Conservation (phyloP, 2,888 invertebrate species). For the Noctua janthina region DNA sequence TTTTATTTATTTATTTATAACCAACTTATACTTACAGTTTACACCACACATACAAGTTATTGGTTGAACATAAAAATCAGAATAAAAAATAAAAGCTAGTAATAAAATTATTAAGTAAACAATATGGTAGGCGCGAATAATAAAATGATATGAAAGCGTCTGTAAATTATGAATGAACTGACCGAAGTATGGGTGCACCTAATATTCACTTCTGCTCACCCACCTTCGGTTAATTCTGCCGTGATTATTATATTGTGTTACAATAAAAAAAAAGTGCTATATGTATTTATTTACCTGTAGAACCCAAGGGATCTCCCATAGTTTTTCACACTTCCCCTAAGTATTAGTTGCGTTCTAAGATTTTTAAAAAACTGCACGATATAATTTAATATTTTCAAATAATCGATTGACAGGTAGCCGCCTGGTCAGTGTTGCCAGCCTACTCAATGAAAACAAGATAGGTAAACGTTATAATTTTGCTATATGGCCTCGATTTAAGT, state of each 20-base stretch:
- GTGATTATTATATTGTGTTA: background rate
- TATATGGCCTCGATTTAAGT: slow-evolving; percentile 29
- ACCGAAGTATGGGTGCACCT: background rate
- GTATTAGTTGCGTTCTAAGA: background rate
- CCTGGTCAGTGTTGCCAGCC: slow-evolving; percentile 3
- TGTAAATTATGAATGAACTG: background rate
- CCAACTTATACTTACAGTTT: too few relatives aligned
- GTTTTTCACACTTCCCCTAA: background rate
- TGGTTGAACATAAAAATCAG: too few relatives aligned
- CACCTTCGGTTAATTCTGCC: background rate
- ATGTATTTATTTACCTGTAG: slow-evolving; percentile 27
- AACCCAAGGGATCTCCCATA: slow-evolving; percentile 38
- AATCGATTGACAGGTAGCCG: background rate
- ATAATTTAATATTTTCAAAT: background rate
- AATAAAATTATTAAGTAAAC: too few relatives aligned
- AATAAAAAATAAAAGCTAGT: too few relatives aligned
- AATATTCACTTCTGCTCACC: background rate
- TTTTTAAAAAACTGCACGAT: background rate
- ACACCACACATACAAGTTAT: too few relatives aligned
- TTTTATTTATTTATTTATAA: too few relatives aligned
- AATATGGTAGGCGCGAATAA: too few relatives aligned
- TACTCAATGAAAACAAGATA: slow-evolving; percentile 1
- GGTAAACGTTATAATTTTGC: slow-evolving; percentile 22
- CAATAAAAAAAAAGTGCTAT: rapidly evolving
- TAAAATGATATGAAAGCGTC: background rate